Evolutionary conservation across 2,888 invertebrate genomes (phyloP).

Genomic region (Ceraclea dissimilis): DNA sequence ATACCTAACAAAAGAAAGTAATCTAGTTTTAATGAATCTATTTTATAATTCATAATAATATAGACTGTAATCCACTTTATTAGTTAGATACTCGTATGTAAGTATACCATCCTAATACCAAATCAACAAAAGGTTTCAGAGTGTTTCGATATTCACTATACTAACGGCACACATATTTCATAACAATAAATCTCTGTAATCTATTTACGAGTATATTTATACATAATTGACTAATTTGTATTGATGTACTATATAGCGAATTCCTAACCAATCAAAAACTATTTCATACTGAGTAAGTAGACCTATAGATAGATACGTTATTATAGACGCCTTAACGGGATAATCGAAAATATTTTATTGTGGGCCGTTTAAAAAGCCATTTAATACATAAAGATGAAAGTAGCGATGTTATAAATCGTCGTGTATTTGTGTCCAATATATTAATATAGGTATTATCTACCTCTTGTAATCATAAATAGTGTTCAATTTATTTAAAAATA

Average conservation of each 20-base stretch:
- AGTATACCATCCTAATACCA: too few relatives aligned
- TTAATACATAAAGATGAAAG: background rate
- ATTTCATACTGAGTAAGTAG: background rate
- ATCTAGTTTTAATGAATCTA: too few relatives aligned
- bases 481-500: background rate
- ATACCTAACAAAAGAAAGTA: too few relatives aligned
- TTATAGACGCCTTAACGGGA: background rate
- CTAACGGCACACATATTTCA: background rate
- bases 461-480: background rate
- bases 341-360: background rate
- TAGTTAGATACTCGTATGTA: too few relatives aligned
- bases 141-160: background rate
- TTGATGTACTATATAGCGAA: background rate
- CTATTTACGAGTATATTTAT: background rate
- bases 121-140: background rate
- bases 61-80: too few relatives aligned
- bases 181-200: background rate
- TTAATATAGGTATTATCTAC: background rate
- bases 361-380: background rate
- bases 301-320: too few relatives aligned
- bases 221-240: conserved; percentile 1
- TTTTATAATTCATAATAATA: too few relatives aligned
- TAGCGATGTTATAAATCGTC: background rate
- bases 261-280: background rate
- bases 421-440: background rate